Evolutionary conservation across 1,140 invertebrate genomes (phyloP), one percentile per base, ranked within the genome.

Genomic region (Microplitis mediator): DNA sequence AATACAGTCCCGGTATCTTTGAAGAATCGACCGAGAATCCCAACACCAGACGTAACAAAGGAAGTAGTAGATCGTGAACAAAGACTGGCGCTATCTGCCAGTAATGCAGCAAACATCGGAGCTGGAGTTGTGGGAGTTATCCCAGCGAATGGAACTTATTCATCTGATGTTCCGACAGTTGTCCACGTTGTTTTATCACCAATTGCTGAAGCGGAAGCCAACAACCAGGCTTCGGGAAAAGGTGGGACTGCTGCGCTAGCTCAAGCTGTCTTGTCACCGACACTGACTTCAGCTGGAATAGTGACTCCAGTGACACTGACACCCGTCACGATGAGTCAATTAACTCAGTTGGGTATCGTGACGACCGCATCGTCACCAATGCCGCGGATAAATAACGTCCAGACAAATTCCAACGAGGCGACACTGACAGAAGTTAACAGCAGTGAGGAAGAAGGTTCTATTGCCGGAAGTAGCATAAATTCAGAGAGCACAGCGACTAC

Each of bases 31-130:
- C 94, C 94, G 1, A 89, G 94, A 56, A 95, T 96, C 69, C 95
- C 94, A 34, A 95, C 94, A 3, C 95, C 95, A 0, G 95, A 95
- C 81, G 93, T 94, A 1, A 91, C 93, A 11, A 95, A 94, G 82
- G 93, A 94, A 82, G 88, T 91, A 6, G 85, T 90, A 45, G 92
- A 93, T 75, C 88, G 92, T 75, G 92, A 94, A 74, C 91, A 91
- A 73, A 88, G 90, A 61, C 82, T 92, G 32, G 88, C 88, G 63
- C 70, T 87, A 56, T 86, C 88, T 35, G 87, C 82, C 31, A 86
- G 82, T 75, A 89, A 84, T 86, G 88, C 86, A 62, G 82, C 85
- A 60, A 88, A 86, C 71, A 86, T 87, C 73, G 84, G 87, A 13
- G 89, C 90, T 76, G 90, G 91, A 34, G 89, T 94, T 31, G 88